Base-by-base conservation (phyloP, 2,797 vertebrate species). In the Hypotaenidia okinawae region DNA sequence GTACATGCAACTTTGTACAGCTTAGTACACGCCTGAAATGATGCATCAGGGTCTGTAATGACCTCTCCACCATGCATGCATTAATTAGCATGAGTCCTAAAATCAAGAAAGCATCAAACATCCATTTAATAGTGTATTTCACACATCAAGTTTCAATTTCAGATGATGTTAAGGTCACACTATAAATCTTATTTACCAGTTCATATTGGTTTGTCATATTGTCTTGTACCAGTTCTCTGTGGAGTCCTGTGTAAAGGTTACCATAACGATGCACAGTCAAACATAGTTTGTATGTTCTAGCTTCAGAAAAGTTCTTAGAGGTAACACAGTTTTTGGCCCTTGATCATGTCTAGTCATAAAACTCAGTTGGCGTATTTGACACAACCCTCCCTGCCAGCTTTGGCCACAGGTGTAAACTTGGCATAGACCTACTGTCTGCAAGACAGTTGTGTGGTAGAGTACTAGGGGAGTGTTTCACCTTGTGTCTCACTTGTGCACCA, bases 21-120 rank as follows among this genome's bases (percentile, higher is more conserved):
- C 91, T 94, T 84, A 95, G 86, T 39, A 92, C 67, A 89, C 0
- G 59, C 76, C 74, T 89, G 84, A 93, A 96, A 93, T 77, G 93
- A 68, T 72, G 92, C 35, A 27, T 84, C 94, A 83, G 77, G 75
- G 55, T 95, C 95, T 81, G 15, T 47, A 97, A 73, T 73, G 82
- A 95, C 81, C 84, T 95, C 92, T 87, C 89, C 96, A 89, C 47
- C 93, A 84, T 22, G 67, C 77, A 94, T 89, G 87, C 84, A 89
- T 90, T 94, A 95, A 87, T 94, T 83, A 82, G 76, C 16, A 15
- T 37, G 66, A 90, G 35, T 91, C 95, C 96, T 95, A 97, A 93
- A 97, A 97, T 69, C 89, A 97, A 97, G 83, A 97, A 89, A 97
- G 87, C 82, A 96, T 83, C 78, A 82, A 94, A 95, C 37, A 95